Evolutionary conservation across 2,888 invertebrate genomes (phyloP).

Genomic region (Stenodera caucasica): DNA sequence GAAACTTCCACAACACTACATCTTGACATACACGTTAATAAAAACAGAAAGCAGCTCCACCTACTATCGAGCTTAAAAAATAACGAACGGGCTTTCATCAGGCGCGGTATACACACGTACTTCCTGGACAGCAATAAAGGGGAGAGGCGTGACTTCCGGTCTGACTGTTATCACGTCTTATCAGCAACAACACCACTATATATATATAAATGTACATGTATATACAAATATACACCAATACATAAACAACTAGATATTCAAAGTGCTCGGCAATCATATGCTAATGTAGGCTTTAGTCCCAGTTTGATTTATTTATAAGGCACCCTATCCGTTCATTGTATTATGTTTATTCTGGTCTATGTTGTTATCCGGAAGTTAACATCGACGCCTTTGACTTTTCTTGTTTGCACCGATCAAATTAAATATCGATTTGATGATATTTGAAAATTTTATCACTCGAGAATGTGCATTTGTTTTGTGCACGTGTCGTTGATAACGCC

Average conservation of each 20-base stretch:
- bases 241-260: conserved; percentile 37
- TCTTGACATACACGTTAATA: conserved; percentile 46
- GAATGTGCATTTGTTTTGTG: too few species aligned
- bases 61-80: conserved; percentile 41
- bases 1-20: conserved; percentile 26
- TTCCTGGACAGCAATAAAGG: conserved; percentile 47
- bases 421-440: background rate
- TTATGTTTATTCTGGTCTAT: conserved; percentile 21
- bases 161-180: conserved; percentile 48
- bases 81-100: conserved; percentile 51
- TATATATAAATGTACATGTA: too few species aligned
- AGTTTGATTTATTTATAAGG: conserved; percentile 50
- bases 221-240: too few species aligned
- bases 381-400: background rate
- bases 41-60: conserved; percentile 40
- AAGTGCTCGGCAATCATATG: conserved; percentile 50
- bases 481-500: too few species aligned
- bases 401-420: background rate
- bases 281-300: conserved; percentile 44
- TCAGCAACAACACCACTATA: conserved; percentile 37
- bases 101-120: conserved; percentile 48
- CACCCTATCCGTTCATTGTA: conserved; percentile 16
- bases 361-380: background rate
- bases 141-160: conserved; percentile 46
- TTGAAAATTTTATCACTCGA: too few species aligned